phyloP scores from a whole-genome alignment of 2,888 invertebrate species.

The Epistrophe grossulariae region DNA sequence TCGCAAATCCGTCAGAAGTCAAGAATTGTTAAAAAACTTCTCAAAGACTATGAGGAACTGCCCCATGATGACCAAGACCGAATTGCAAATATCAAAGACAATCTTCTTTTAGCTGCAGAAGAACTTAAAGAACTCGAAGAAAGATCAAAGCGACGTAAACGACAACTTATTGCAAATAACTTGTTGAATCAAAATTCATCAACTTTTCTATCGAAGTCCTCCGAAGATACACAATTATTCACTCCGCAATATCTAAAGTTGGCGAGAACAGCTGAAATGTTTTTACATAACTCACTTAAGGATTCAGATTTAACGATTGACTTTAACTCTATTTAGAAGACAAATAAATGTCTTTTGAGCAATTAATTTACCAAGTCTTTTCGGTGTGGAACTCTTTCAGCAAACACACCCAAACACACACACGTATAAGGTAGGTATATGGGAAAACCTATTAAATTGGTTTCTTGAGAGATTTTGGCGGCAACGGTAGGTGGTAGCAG shows the following conservation, averaged over 20 bases:
- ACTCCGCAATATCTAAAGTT: slow-evolving; percentile 58
- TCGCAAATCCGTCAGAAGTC: slow-evolving; percentile 79
- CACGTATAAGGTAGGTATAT: neutral
- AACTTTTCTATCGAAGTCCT: neutral
- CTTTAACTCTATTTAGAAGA: slow-evolving; percentile 45
- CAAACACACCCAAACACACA: neutral
- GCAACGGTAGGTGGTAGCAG: neutral
- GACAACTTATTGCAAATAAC: slow-evolving; percentile 23
- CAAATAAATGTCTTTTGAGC: slow-evolving; percentile 57
- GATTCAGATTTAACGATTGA: slow-evolving; percentile 53
- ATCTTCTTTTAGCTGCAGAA: slow-evolving; percentile 75
- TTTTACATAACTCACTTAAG: slow-evolving; percentile 55
- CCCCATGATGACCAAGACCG: slow-evolving; percentile 79
- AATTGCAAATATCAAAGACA: slow-evolving; percentile 77
- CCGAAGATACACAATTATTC: neutral
- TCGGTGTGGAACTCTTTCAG: slow-evolving; percentile 20
- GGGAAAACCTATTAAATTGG: slow-evolving; percentile 27
- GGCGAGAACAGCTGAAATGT: slow-evolving; percentile 57
- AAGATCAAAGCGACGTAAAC: slow-evolving; percentile 28
- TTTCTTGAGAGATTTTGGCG: slow-evolving; percentile 20
- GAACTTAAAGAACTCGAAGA: slow-evolving; percentile 36
- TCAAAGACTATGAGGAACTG: slow-evolving; percentile 80
- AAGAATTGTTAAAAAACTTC: slow-evolving; percentile 80
- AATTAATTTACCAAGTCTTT: slow-evolving; percentile 17
- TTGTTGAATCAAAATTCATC: slow-evolving; percentile 19